Base-by-base conservation (phyloP, 2,797 vertebrate genomes). In the Lepilemur septentrionalis region DNA sequence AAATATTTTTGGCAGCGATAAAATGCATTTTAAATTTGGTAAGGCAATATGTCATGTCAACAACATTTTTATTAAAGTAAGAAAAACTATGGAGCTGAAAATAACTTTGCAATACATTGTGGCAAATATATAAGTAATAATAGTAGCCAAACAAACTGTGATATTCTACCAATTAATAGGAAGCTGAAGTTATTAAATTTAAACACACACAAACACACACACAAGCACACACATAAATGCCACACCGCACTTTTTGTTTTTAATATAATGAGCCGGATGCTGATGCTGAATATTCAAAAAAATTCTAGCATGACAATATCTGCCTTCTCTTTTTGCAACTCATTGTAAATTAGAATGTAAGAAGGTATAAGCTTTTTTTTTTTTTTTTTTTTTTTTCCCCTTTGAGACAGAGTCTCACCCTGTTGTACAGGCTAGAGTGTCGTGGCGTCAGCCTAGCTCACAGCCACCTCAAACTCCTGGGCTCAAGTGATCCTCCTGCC, bases 301-400 rank as follows among this genome's bases (percentile, higher is more conserved):
- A 18, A 15, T 1, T 35, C 41, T 50, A 73, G 2, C 1, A 59
- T 70, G 23, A 76, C 7, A 81, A 15, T 67, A 52, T 59, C 41
- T n/a, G 63, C 28, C 89, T 50, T 75, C 18, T 86, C 2, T 78
- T 75, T 75, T 46, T 76, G 2, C 22, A 18, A 1, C 7, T 89
- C 32, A 75, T 38, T 50, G 2, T 85, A 75, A 78, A 65, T 52
- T n/a, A 59, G 12, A 89, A 57, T 82, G 70, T 82, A 90, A 89
- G 7, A 76, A 30, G n/a, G 14, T 50, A 61, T 70, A 81, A 79
- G 12, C 11, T 73, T 55, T 38, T 38, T 38, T 38, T 38, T 38
- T 38, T 38, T 38, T 38, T 38, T 38, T 38, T 38, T 38, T 38
- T 38, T 38, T 38, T 38, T 38, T 38, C 4, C 38, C 38, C 38